A percentile compares a stretch with the other conserved stretches of the same genome.
Conservation (phyloP, 1,140 invertebrate species). For the Drosophila nikananu region DNA sequence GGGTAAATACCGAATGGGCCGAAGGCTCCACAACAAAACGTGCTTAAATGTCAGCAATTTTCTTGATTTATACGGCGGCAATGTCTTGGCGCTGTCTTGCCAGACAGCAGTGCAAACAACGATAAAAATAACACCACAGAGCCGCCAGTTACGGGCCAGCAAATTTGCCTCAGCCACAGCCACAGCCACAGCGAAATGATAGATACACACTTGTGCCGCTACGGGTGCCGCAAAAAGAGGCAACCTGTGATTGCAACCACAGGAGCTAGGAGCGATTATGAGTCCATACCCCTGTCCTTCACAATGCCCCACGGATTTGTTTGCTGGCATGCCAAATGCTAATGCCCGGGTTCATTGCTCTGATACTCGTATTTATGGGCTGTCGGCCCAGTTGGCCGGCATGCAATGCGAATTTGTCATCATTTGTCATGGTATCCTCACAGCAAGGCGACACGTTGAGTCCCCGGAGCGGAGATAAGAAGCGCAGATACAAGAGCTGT, state of each 20-base stretch:
- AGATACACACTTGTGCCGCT: conserved; percentile 65
- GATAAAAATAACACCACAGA: conserved; percentile 47
- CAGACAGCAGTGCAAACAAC: conserved; percentile 69
- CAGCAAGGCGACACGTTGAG: not conserved
- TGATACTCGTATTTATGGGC: conserved; percentile 71
- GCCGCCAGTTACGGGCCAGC: conserved; percentile 27
- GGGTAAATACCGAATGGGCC: conserved; percentile 64
- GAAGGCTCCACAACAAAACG: conserved; percentile 70
- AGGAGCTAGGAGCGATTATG: conserved; percentile 67
- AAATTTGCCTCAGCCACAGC: conserved; percentile 54
- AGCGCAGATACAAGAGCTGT: not conserved
- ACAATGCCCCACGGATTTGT: conserved; percentile 22
- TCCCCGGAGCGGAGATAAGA: not conserved
- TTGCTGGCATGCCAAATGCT: conserved; percentile 33
- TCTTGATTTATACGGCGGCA: conserved; percentile 81
- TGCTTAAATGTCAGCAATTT: conserved; percentile 83
- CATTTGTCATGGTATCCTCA: conserved; percentile 65
- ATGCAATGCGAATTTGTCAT: conserved; percentile 71
- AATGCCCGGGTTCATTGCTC: conserved; percentile 59
- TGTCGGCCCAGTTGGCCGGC: conserved; percentile 42
- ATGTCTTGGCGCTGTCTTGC: conserved; percentile 72
- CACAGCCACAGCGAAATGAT: conserved; percentile 58
- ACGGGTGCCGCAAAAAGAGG: conserved; percentile 56
- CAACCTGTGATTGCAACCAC: conserved; percentile 51
- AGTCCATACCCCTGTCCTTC: conserved; percentile 24